A percentile compares a stretch with the other conserved stretches of the same genome.
These are phyloP conservation scores for Platycheirus rosarum DNA, from an alignment of 2,888 invertebrate species.

Conservation along the genomic window DNA sequence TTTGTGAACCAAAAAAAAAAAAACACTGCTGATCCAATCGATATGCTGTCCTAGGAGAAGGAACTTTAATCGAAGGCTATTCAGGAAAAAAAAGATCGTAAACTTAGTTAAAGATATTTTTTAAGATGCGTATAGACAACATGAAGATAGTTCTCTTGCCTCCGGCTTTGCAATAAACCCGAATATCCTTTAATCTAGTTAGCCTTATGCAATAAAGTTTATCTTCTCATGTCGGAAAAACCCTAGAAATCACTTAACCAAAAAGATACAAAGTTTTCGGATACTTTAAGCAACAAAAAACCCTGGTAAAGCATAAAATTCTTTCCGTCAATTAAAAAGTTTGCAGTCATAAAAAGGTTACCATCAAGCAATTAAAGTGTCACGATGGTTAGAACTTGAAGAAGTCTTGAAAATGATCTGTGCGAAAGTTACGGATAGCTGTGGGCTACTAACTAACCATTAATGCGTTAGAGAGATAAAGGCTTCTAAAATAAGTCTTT, in stretches of 20 bases:
- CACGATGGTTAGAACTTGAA: slow-evolving; percentile 23
- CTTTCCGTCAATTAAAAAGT: slow-evolving; percentile 51
- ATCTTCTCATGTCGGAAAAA: neutral
- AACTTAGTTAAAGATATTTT: neutral
- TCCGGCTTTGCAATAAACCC: slow-evolving; percentile 25
- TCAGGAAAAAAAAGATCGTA: neutral
- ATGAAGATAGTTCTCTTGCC: slow-evolving; percentile 41
- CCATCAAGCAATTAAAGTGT: slow-evolving; percentile 54
- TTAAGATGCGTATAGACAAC: slow-evolving; percentile 18
- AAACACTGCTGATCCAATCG: slow-evolving; percentile 37
- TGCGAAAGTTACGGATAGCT: neutral
- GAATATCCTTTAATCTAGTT: slow-evolving; percentile 7
- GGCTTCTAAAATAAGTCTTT: no score
- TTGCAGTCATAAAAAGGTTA: slow-evolving; percentile 44
- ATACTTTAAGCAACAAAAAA: slow-evolving; percentile 28
- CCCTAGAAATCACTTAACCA: slow-evolving; percentile 42
- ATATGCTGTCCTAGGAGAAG: neutral
- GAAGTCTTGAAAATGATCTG: neutral
- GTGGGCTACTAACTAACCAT: no score
- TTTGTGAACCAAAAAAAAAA: slow-evolving; percentile 34
- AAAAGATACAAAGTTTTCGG: neutral
- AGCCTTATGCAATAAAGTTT: neutral
- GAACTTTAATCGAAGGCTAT: neutral
- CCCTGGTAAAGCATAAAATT: neutral
- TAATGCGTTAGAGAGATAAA: no score